phyloP scores from a whole-genome alignment of 1,140 invertebrate genomes.

The Zaprionus camerounensis region DNA sequence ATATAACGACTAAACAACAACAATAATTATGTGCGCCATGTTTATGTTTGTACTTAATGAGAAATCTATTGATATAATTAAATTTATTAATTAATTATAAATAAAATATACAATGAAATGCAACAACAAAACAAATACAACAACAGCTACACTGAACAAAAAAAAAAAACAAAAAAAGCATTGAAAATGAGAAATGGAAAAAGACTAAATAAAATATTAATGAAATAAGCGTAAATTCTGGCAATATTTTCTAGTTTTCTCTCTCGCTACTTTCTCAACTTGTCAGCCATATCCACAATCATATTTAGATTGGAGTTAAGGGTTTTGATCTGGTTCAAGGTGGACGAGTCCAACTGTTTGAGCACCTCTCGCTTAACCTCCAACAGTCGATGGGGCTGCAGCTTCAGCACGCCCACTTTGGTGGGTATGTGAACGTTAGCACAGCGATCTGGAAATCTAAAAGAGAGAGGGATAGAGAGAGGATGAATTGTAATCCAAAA shows the following conservation, averaged over 20 bases:
- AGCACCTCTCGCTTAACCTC: constrained; percentile 59
- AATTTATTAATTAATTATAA: constrained; percentile 83
- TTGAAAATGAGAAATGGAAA: constrained; percentile 79
- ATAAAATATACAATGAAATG: constrained; percentile 77
- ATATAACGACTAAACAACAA: constrained; percentile 35
- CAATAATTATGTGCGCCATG: constrained; percentile 62
- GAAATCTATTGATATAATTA: constrained; percentile 64
- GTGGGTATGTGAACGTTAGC: constrained; percentile 87
- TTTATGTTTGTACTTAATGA: constrained; percentile 71
- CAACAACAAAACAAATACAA: constrained; percentile 51
- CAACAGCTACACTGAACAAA: constrained; percentile 43
- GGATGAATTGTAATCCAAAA: background rate
- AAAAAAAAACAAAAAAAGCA: constrained; percentile 19
- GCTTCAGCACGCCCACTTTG: constrained; percentile 82
- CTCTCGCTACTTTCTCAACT: background rate
- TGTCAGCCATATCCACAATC: constrained; percentile 59
- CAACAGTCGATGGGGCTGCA: constrained; percentile 56
- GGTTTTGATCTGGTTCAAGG: constrained; percentile 62
- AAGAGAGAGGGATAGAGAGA: background rate
- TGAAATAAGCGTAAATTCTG: constrained; percentile 55
- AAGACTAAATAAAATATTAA: constrained; percentile 83
- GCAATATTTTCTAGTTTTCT: background rate
- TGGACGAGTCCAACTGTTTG: constrained; percentile 54
- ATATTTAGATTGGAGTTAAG: constrained; percentile 63
- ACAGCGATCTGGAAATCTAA: constrained; percentile 72